Conservation (phyloP, 2,888 invertebrate species). For the Pycnomerus fuliginosus region DNA sequence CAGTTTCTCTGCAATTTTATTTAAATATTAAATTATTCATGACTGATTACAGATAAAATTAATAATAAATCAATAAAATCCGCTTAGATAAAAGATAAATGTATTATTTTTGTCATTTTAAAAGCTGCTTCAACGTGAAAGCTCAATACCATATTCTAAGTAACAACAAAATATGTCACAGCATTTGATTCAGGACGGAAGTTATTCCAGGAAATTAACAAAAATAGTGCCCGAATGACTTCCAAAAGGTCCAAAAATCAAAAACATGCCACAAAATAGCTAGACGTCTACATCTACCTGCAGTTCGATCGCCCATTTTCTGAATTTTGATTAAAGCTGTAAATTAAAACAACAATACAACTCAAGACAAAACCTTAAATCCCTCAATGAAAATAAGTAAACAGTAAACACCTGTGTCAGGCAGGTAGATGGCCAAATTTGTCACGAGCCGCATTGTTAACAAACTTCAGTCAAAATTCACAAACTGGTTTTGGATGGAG, state of each 20-base stretch:
- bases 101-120: conserved; percentile 24
- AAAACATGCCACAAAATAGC: not conserved
- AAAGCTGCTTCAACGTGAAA: conserved; percentile 12
- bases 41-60: conserved; percentile 43
- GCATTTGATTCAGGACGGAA: conserved; percentile 1
- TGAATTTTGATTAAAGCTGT: not conserved
- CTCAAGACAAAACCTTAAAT: not conserved
- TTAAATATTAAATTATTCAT: conserved; percentile 42
- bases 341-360: not conserved
- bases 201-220: too few species aligned
- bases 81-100: conserved; percentile 38
- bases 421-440: too few species aligned
- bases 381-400: not conserved
- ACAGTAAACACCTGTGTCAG: not conserved
- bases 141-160: conserved; percentile 5
- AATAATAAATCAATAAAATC: conserved; percentile 44
- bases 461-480: too few species aligned
- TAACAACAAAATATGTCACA: conserved; percentile 4
- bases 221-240: too few species aligned
- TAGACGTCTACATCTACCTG: not conserved
- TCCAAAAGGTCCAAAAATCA: too few species aligned
- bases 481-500: too few species aligned
- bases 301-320: not conserved
- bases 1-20: conserved; percentile 35
- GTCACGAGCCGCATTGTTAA: too few species aligned